A percentile compares a stretch with the other conserved stretches of the same genome.
These are phyloP conservation scores for Diadumene lineata DNA, from an alignment of 92 coral and sea anemone genomes.

Conservation along the genomic window DNA sequence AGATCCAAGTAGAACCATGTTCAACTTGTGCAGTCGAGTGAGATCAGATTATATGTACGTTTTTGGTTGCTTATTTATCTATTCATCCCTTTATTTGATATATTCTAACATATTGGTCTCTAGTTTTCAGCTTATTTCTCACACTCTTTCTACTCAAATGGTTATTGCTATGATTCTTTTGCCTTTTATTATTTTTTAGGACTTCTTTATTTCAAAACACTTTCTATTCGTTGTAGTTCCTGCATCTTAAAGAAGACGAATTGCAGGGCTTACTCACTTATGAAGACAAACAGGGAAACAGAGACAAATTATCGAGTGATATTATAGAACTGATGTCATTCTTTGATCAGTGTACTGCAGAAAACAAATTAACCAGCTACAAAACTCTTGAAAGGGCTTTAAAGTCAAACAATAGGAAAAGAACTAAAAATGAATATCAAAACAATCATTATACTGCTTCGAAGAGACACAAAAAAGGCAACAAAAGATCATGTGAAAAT, in stretches of 20 bases:
- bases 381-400: conserved; percentile 11
- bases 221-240: conserved; percentile 2
- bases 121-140: no score
- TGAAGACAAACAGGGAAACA: conserved; percentile 7
- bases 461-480: background rate
- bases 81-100: no score
- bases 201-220: background rate
- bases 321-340: conserved; percentile 9
- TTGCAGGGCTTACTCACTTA: conserved; percentile 3
- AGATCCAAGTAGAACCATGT: no score
- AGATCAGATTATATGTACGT: no score
- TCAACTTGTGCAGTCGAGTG: no score
- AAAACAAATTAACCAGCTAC: conserved; percentile 9
- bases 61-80: no score
- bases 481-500: conserved; percentile 3
- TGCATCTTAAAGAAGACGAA: conserved; percentile 17
- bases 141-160: no score
- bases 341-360: conserved; percentile 21
- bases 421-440: background rate
- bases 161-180: background rate
- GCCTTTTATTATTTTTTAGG: no score
- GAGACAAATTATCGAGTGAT: conserved; percentile 1
- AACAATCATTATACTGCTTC: background rate
- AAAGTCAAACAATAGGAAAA: conserved; percentile 18
- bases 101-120: no score